Conservation (phyloP, 2,888 invertebrate genomes). For the Pyrrhosoma nymphula region DNA sequence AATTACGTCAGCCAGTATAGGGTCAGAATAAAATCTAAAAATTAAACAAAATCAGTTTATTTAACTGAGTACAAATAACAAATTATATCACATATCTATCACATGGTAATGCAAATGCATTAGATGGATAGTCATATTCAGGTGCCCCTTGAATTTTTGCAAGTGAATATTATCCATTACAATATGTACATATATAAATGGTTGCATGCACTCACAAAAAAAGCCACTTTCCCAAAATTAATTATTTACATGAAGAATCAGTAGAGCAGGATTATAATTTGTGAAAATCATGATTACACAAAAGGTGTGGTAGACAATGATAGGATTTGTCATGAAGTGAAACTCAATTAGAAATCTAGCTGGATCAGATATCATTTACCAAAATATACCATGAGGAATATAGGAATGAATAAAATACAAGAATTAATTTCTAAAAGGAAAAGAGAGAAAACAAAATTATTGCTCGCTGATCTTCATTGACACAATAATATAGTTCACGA, state of each 20-base stretch:
- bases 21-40: not conserved
- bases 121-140: constrained; percentile 21
- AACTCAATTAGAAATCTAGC: too few relatives aligned
- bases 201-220: not conserved
- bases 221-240: not conserved
- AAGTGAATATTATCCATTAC: not conserved
- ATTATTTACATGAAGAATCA: not conserved
- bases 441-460: too few relatives aligned
- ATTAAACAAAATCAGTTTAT: constrained; percentile 30
- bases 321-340: not conserved
- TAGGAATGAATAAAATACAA: too few relatives aligned
- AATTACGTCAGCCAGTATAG: too few relatives aligned
- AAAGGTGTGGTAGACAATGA: not conserved
- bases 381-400: too few relatives aligned
- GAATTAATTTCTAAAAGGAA: too few relatives aligned
- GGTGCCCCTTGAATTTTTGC: not conserved
- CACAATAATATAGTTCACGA: too few relatives aligned
- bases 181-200: not conserved
- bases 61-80: constrained; percentile 45
- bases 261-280: not conserved
- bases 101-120: constrained; percentile 44
- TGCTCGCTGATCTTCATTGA: too few relatives aligned
- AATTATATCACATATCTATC: constrained; percentile 56
- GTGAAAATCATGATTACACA: not conserved
- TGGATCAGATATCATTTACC: too few relatives aligned